phyloP scores from a whole-genome alignment of 2,888 invertebrate species.

The Panopea generosa region DNA sequence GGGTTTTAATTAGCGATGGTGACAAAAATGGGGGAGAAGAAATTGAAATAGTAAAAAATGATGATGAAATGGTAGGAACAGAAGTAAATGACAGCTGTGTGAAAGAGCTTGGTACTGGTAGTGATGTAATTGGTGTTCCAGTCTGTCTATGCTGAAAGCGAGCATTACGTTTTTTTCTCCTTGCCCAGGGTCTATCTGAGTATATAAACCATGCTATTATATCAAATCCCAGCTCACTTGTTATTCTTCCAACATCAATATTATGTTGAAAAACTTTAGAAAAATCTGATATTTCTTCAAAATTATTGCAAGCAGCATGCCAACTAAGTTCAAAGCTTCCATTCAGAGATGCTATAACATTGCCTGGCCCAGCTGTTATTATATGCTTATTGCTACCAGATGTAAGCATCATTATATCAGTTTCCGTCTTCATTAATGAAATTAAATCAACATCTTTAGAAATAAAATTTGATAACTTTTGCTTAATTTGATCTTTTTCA shows the following conservation, averaged over 20 bases:
- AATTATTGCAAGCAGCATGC: conserved; percentile 47
- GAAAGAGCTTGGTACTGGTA: conserved; percentile 15
- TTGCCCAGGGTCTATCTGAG: conserved; percentile 34
- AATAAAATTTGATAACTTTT: conserved; percentile 37
- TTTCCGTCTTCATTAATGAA: conserved; percentile 16
- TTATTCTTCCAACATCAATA: conserved; percentile 50
- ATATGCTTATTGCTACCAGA: conserved; percentile 38
- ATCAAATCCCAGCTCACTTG: conserved; percentile 32
- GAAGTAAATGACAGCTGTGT: not conserved
- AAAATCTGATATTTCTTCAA: conserved; percentile 45
- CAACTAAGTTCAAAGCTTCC: conserved; percentile 45
- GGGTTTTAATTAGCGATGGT: too few relatives aligned
- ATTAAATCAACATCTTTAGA: conserved; percentile 41
- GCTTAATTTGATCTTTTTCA: conserved; percentile 13
- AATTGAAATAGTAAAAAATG: not conserved
- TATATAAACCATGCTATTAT: conserved; percentile 56
- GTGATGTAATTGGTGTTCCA: conserved; percentile 37
- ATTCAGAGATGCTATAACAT: conserved; percentile 47
- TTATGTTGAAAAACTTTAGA: conserved; percentile 55
- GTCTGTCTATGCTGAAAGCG: conserved; percentile 22
- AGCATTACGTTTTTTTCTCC: conserved; percentile 35
- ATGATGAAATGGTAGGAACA: not conserved
- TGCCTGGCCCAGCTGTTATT: conserved; percentile 51
- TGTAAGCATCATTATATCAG: conserved; percentile 7
- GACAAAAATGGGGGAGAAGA: not conserved